Evolutionary conservation across 2,113 vertebrate genomes (phyloP).

Genomic region (Phaethornis superciliosus): DNA sequence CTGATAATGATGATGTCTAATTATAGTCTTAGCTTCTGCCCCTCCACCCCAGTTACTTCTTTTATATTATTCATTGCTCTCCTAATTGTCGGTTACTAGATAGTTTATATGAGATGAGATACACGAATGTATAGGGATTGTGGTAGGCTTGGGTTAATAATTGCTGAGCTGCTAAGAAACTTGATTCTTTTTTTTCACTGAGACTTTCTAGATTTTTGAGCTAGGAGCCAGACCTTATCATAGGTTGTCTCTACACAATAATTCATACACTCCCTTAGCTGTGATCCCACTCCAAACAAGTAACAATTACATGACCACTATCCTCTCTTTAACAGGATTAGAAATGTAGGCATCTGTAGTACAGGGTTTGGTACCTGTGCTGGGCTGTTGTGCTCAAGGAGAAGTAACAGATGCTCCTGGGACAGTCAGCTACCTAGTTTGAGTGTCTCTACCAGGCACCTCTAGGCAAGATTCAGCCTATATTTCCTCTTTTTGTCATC

Average conservation of each 20-base stretch:
- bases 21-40: neutral
- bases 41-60: neutral
- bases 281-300: neutral
- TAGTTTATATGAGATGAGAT: neutral
- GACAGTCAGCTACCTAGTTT: fast-evolving
- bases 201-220: neutral
- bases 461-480: neutral
- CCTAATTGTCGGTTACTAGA: neutral
- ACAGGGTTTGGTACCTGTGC: neutral
- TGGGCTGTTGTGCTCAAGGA: neutral
- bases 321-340: neutral
- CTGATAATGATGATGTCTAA: neutral
- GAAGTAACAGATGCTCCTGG: neutral
- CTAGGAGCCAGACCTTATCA: neutral
- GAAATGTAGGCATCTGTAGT: neutral
- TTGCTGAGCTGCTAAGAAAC: neutral
- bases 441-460: neutral
- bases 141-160: neutral
- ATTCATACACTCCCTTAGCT: neutral
- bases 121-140: neutral
- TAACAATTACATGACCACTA: neutral
- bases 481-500: neutral
- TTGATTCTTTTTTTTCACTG: neutral
- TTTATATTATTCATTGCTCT: neutral
- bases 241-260: neutral